Evolutionary conservation across 2,113 vertebrate genomes (phyloP).

Genomic region (Uropsilus gracilis): DNA sequence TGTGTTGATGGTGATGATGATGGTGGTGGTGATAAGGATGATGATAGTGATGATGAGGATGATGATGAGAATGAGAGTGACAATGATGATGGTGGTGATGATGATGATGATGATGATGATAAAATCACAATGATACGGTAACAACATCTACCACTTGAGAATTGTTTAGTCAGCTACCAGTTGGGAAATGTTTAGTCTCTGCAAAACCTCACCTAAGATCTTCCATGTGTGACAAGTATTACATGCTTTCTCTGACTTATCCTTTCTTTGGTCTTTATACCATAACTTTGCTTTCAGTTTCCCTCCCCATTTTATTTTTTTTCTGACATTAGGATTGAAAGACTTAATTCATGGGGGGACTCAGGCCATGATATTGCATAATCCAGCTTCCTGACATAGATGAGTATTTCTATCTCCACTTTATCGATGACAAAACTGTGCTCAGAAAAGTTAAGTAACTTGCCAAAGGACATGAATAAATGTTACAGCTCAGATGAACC

Average conservation of each 20-base stretch:
- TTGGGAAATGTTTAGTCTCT: too few relatives aligned
- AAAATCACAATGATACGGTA: too few relatives aligned
- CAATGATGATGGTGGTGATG: too few relatives aligned
- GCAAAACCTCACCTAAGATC: neutral
- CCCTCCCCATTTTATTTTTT: fast-evolving
- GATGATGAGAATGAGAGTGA: too few relatives aligned
- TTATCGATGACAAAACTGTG: neutral
- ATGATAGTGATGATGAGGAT: neutral
- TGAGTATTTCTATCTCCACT: neutral
- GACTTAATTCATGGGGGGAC: neutral
- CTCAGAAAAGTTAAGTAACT: slow-evolving; percentile 14
- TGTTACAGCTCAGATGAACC: neutral
- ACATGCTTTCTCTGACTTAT: neutral
- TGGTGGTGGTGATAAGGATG: too few relatives aligned
- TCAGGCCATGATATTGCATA: neutral
- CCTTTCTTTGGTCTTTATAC: neutral
- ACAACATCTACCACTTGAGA: neutral
- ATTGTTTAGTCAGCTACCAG: neutral
- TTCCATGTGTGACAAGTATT: neutral
- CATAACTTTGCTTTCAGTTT: neutral
- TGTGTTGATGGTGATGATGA: too few relatives aligned
- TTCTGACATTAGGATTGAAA: neutral
- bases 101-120: neutral
- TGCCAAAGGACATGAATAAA: neutral
- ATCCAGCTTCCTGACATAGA: neutral